Conservation (phyloP, 2,888 invertebrate genomes). For the Napeogenes inachia region DNA sequence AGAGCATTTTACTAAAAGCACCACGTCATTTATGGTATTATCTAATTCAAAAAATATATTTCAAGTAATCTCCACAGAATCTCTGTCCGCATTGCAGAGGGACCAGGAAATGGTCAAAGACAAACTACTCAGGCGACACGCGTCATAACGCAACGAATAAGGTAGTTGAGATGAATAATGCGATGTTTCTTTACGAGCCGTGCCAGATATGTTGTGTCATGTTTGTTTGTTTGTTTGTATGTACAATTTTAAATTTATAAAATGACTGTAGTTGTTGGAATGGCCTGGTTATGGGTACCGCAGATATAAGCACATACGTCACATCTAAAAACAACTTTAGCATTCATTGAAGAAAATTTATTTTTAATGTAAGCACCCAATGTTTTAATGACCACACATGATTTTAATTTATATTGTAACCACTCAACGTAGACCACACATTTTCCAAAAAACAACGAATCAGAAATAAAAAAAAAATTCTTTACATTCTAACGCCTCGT, state of each 20-base stretch:
- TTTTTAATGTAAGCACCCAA: no score
- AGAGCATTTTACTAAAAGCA: no score
- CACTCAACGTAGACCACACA: background rate
- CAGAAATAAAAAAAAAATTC: background rate
- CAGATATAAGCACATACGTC: background rate
- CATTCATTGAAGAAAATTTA: no score
- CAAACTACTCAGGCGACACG: conserved; percentile 69
- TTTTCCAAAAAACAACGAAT: background rate
- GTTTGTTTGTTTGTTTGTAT: conserved; percentile 11
- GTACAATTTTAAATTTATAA: conserved; percentile 6
- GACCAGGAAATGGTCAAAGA: conserved; percentile 71
- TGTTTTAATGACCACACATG: background rate
- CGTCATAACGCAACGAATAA: conserved; percentile 60
- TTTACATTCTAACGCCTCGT: background rate
- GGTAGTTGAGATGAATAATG: conserved; percentile 32
- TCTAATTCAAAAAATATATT: background rate
- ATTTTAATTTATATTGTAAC: background rate
- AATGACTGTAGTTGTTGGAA: conserved; percentile 2
- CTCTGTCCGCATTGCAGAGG: conserved; percentile 41
- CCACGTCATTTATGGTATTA: background rate
- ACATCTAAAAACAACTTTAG: background rate
- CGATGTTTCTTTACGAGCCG: conserved; percentile 25
- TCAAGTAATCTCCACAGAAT: conserved; percentile 10
- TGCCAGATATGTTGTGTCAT: conserved; percentile 19
- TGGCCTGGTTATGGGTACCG: background rate